phyloP scores from a whole-genome alignment of 2,797 vertebrate species.

The Tragelaphus oryx region DNA sequence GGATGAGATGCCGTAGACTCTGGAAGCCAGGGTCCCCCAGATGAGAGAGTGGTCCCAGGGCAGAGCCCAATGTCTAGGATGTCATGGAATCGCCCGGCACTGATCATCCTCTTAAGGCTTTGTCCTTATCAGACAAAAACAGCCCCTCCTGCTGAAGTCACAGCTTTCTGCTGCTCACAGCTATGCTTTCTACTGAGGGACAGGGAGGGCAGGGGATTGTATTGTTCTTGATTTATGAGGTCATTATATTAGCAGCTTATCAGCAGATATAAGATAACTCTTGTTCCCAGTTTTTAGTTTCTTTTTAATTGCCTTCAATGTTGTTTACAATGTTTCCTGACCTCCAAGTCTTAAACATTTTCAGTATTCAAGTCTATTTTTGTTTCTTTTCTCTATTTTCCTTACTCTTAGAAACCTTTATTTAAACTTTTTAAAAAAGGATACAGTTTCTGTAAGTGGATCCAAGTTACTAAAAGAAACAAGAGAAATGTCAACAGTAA shows the following conservation, averaged over 20 bases:
- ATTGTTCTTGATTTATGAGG: background rate
- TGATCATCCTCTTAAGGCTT: background rate
- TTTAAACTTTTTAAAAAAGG: constrained; percentile 79
- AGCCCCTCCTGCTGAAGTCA: background rate
- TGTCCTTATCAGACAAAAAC: background rate
- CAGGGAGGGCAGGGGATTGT: background rate
- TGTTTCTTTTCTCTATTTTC: constrained; percentile 12
- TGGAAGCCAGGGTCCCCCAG: background rate
- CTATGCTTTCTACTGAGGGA: background rate
- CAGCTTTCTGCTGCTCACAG: background rate
- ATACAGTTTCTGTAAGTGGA: constrained; percentile 96
- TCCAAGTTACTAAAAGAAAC: constrained; percentile 90
- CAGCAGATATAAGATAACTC: background rate
- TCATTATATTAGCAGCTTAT: background rate
- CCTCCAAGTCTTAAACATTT: background rate
- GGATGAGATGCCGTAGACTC: background rate
- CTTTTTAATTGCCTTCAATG: background rate
- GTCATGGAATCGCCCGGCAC: background rate
- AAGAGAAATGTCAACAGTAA: constrained; percentile 51
- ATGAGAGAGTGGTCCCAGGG: background rate
- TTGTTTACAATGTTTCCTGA: background rate
- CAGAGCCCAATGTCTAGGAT: background rate
- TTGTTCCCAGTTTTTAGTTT: background rate
- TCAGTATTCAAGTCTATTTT: background rate
- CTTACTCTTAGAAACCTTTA: constrained; percentile 10